Conservation (phyloP, 2,797 vertebrate species). For the Acomys russatus region DNA sequence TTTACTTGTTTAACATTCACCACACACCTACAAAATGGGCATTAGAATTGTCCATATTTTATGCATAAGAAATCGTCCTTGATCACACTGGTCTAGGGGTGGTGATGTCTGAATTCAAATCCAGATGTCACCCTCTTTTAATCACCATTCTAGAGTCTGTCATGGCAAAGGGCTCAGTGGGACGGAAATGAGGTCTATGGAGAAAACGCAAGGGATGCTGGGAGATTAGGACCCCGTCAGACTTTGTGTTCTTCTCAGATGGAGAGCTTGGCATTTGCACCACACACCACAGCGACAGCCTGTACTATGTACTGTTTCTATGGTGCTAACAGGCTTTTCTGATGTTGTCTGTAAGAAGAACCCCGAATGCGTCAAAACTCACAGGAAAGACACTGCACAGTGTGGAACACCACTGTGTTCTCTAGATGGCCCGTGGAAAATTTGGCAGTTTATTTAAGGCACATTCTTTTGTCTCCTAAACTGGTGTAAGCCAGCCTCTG, state of each 20-base stretch:
- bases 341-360: background rate
- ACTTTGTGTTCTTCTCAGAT: background rate
- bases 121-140: background rate
- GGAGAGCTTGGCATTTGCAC: background rate
- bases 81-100: background rate
- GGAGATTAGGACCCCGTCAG: background rate
- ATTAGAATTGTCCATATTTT: background rate
- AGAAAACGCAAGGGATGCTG: background rate
- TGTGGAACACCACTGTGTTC: background rate
- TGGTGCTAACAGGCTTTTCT: background rate
- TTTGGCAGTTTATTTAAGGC: background rate
- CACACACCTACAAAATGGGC: background rate
- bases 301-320: background rate
- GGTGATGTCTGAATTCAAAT: background rate
- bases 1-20: background rate
- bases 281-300: background rate
- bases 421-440: background rate
- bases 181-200: background rate
- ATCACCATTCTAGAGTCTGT: background rate
- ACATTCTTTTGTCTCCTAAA: background rate
- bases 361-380: background rate
- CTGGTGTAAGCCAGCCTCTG: constrained; percentile 2
- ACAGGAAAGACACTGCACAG: background rate
- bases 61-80: background rate
- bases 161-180: background rate